phyloP scores from a whole-genome alignment of 2,113 vertebrate species.

The Sitta europaea region DNA sequence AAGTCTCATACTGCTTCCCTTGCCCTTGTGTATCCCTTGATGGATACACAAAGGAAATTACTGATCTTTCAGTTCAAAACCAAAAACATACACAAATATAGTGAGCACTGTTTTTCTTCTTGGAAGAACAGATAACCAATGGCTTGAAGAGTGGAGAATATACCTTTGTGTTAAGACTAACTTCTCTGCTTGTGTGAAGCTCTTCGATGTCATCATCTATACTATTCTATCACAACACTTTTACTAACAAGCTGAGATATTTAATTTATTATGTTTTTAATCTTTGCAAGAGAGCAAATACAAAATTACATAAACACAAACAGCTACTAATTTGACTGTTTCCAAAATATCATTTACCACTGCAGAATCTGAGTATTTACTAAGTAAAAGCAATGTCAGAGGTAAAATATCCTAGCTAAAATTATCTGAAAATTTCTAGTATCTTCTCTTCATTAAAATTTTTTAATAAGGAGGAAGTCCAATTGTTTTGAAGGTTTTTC shows the following conservation, averaged over 20 bases:
- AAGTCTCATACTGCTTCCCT: not conserved
- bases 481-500: not conserved
- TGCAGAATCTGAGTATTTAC: not conserved
- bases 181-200: not conserved
- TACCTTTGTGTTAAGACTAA: not conserved
- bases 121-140: not conserved
- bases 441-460: not conserved
- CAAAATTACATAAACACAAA: not conserved
- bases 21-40: not conserved
- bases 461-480: not conserved
- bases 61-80: not conserved
- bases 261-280: not conserved
- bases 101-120: not conserved
- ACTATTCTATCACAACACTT: not conserved
- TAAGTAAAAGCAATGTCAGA: not conserved
- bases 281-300: not conserved
- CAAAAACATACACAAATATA: not conserved
- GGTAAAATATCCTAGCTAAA: not conserved
- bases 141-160: not conserved
- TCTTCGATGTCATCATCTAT: not conserved
- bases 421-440: not conserved
- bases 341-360: not conserved
- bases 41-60: conserved; percentile 21
- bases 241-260: not conserved
- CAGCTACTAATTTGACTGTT: not conserved